Conservation (phyloP, 2,797 vertebrate species). For the Spea hammondii region DNA sequence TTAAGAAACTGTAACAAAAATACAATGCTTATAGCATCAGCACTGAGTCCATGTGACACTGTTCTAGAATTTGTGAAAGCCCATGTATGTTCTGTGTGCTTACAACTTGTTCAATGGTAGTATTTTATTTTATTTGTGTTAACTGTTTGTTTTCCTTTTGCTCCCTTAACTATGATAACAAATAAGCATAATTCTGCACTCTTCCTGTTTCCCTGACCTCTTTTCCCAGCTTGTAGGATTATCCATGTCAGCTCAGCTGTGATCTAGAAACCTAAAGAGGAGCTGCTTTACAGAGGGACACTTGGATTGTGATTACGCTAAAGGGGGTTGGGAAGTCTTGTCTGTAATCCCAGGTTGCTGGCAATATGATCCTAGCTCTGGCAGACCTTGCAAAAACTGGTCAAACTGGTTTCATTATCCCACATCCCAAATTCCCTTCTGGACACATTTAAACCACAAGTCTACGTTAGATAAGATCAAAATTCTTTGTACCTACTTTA, state of each 20-base stretch:
- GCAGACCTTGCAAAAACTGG: constrained; percentile 51
- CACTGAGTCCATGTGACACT: too few species aligned
- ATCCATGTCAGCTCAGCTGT: constrained; percentile 52
- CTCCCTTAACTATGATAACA: constrained; percentile 10
- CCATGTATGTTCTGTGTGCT: too few species aligned
- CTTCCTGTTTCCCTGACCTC: constrained; percentile 48
- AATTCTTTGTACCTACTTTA: constrained; percentile 12
- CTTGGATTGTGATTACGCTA: constrained; percentile 28
- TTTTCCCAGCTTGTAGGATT: constrained; percentile 49
- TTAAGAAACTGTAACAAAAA: too few species aligned
- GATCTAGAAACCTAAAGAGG: constrained; percentile 49
- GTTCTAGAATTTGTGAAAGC: too few species aligned
- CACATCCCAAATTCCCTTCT: constrained; percentile 40
- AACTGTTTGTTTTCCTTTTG: constrained; percentile 8
- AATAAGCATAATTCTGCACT: constrained; percentile 35
- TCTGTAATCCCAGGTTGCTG: constrained; percentile 45
- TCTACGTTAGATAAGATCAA: constrained; percentile 11
- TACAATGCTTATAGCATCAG: too few species aligned
- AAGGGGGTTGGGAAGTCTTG: constrained; percentile 38
- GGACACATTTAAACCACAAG: constrained; percentile 34
- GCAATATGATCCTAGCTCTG: constrained; percentile 52
- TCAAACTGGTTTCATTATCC: constrained; percentile 51
- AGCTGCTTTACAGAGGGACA: constrained; percentile 40
- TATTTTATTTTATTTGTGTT: background rate
- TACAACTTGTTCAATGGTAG: background rate